Evolutionary conservation across 37 sponge, comb jelly and placozoan genomes (phyloP).

Genomic region (Diacarnus erythraeanus): DNA sequence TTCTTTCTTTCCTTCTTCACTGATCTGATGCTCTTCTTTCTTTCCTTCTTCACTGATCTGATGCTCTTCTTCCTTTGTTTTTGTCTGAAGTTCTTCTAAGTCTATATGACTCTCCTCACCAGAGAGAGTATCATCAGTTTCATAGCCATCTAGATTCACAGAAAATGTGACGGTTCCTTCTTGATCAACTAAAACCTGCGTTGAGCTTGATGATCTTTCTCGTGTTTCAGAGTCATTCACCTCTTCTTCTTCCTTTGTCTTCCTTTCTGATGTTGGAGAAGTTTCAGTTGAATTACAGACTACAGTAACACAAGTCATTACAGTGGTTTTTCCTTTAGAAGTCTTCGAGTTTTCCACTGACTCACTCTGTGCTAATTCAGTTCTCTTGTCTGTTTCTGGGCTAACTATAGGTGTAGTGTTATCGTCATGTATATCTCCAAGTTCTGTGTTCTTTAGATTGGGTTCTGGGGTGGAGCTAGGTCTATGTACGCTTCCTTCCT

Average conservation of each 20-base stretch:
- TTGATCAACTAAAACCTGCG: neutral
- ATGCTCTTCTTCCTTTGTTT: neutral
- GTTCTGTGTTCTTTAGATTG: neutral
- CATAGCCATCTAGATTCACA: neutral
- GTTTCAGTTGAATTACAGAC: neutral
- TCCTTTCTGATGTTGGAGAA: neutral
- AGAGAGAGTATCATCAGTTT: conserved; percentile 6
- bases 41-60: neutral
- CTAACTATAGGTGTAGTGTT: too few species aligned
- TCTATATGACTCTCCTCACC: neutral
- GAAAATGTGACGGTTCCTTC: neutral
- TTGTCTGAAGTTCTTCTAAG: neutral
- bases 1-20: neutral
- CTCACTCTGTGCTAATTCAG: neutral
- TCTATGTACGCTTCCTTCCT: neutral
- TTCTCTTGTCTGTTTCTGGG: too few species aligned
- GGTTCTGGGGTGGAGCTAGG: neutral
- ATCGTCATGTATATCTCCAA: too few species aligned
- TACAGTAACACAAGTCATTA: neutral
- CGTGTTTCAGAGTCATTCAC: neutral
- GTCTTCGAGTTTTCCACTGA: neutral
- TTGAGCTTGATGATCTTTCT: neutral
- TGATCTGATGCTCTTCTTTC: neutral
- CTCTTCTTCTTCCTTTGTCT: neutral
- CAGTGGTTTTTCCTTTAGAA: neutral